Percentiles rank a stretch among this genome's conserved stretches.
These are phyloP conservation scores for Ophion costatus DNA, from an alignment of 2,888 invertebrate species.

Conservation along the genomic window DNA sequence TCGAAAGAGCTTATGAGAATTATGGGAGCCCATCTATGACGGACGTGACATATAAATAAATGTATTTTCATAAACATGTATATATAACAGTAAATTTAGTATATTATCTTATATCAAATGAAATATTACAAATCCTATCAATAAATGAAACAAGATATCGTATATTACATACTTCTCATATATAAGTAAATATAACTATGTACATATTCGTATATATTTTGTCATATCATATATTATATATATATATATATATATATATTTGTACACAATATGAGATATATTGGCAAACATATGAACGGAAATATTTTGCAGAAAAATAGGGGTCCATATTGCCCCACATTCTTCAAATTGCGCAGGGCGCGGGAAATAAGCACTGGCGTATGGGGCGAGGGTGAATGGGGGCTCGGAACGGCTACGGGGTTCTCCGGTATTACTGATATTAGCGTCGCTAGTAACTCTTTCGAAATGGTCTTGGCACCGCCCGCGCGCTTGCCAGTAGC, in stretches of 20 bases:
- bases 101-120: too few species aligned
- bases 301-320: neutral
- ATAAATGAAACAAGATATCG: too few species aligned
- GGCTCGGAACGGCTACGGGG: slow-evolving; percentile 68
- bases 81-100: too few species aligned
- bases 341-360: slow-evolving; percentile 1
- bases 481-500: slow-evolving; percentile 69
- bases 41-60: too few species aligned
- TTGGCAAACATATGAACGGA: neutral
- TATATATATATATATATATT: neutral
- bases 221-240: too few species aligned
- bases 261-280: neutral
- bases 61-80: too few species aligned
- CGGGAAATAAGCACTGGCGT: slow-evolving; percentile 12
- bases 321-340: slow-evolving; percentile 31
- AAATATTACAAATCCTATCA: too few species aligned
- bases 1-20: too few species aligned
- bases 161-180: too few species aligned
- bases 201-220: too few species aligned
- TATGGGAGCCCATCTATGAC: too few species aligned
- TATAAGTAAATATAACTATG: too few species aligned
- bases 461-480: slow-evolving; percentile 79
- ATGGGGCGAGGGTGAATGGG: slow-evolving; percentile 1
- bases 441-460: slow-evolving; percentile 79
- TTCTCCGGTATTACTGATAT: slow-evolving; percentile 78